phyloP scores from a whole-genome alignment of 2,113 vertebrate genomes.

The Saguinus midas region DNA sequence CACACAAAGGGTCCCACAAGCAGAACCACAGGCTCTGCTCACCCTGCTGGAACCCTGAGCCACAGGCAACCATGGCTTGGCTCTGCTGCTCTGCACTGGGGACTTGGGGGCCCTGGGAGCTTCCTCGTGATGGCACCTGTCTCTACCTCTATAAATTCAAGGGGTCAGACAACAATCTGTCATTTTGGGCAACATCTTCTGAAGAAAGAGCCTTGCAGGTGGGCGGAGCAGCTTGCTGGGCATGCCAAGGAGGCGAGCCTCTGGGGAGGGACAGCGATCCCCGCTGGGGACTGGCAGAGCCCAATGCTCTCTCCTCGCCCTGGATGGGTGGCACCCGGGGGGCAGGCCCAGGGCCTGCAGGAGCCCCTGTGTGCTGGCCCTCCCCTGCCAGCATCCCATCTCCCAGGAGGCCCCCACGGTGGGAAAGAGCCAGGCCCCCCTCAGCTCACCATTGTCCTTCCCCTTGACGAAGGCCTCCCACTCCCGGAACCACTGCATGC shows the following conservation, averaged over 20 bases:
- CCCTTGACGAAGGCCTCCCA: conserved; percentile 99
- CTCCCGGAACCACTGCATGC: conserved; percentile 99
- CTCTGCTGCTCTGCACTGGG: not conserved
- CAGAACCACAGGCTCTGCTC: not conserved
- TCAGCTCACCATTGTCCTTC: conserved; percentile 92
- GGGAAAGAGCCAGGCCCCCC: not conserved
- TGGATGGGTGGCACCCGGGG: too few species aligned
- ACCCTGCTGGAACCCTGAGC: not conserved
- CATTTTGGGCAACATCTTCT: not conserved
- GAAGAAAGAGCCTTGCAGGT: not conserved
- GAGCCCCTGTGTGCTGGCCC: too few species aligned
- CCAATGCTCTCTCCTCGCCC: fast-evolving
- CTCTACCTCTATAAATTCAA: not conserved
- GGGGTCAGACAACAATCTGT: not conserved
- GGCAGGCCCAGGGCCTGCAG: not conserved
- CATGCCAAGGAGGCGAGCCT: not conserved
- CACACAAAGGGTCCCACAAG: fast-evolving
- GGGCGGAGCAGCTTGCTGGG: not conserved
- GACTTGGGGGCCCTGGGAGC: not conserved
- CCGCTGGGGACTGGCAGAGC: fast-evolving
- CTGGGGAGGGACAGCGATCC: fast-evolving
- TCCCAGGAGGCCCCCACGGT: too few species aligned
- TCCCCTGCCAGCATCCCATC: not conserved
- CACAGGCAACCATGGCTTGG: fast-evolving
- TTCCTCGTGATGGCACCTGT: not conserved